Evolutionary conservation across 92 coral and sea anemone species (phyloP), one percentile per base, ranked within the genome.

Genomic region (Diadumene lineata): DNA sequence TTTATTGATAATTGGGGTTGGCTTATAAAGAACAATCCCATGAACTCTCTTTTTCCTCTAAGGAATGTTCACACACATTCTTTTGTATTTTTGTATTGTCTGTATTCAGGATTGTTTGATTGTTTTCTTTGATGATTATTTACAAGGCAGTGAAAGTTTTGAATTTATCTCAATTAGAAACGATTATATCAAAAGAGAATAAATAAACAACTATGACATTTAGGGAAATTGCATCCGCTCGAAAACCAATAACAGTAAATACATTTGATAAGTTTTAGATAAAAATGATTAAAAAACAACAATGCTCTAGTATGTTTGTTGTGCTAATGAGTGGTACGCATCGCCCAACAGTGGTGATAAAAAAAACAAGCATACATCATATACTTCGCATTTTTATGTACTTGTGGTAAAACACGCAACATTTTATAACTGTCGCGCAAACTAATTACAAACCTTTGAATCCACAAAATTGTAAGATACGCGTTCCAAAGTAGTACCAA

Each of bases 41-140:
- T n/a, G n/a, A n/a, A n/a, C n/a, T n/a, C n/a, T n/a, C n/a, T n/a
- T n/a, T n/a, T n/a, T n/a, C n/a, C n/a, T n/a, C n/a, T n/a, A n/a
- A n/a, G n/a, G n/a, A n/a, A n/a, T n/a, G n/a, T n/a, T n/a, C n/a
- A n/a, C n/a, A n/a, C n/a, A n/a, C n/a, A n/a, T n/a, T n/a, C n/a
- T n/a, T n/a, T n/a, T n/a, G n/a, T n/a, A n/a, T 16, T 53, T 53
- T 53, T 53, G 58, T 53, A 21, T 53, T 53, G 58, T 53, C 58
- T 53, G 10, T 15, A 2, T 13, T 16, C 24, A 9, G n/a, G n/a
- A 53, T 53, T 53, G 58, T 53, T 21, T 53, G 3, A 16, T 23
- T 3, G 58, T 53, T 53, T 13, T n/a, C n/a, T n/a, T n/a, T n/a
- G n/a, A n/a, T 53, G 58, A 15, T 53, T 53, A 21, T 53, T 53